Conservation (phyloP, 35 echinoderm and acorn worm genomes). For the Nesometra sesokonis region DNA sequence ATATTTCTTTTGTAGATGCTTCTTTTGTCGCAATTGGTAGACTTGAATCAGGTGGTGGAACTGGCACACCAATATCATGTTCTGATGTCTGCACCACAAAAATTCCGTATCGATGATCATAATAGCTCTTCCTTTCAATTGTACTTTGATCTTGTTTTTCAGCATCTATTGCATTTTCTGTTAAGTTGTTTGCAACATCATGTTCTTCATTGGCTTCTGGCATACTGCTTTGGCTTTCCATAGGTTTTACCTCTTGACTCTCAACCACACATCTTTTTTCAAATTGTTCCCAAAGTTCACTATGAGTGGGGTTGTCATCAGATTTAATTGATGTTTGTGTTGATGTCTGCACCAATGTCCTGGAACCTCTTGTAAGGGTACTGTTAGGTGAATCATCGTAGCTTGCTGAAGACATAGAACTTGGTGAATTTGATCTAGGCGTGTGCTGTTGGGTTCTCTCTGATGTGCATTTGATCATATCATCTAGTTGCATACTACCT, state of each 20-base stretch:
- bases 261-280: not conserved
- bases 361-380: not conserved
- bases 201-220: not conserved
- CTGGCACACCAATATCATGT: not conserved
- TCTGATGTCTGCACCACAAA: not conserved
- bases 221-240: not conserved
- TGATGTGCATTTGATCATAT: not conserved
- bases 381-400: not conserved
- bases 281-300: not conserved
- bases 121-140: not conserved
- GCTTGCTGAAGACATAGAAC: not conserved
- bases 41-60: not conserved
- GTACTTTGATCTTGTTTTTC: not conserved
- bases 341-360: not conserved
- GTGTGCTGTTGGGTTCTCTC: not conserved
- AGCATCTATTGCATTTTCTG: not conserved
- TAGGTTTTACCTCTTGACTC: not conserved
- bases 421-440: not conserved
- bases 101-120: not conserved
- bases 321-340: not conserved
- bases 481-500: constrained; percentile 7
- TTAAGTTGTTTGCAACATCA: not conserved
- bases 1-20: not conserved
- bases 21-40: not conserved
- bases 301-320: not conserved